phyloP scores from a whole-genome alignment of 2,888 invertebrate genomes.

The Hofmannophila pseudospretella region DNA sequence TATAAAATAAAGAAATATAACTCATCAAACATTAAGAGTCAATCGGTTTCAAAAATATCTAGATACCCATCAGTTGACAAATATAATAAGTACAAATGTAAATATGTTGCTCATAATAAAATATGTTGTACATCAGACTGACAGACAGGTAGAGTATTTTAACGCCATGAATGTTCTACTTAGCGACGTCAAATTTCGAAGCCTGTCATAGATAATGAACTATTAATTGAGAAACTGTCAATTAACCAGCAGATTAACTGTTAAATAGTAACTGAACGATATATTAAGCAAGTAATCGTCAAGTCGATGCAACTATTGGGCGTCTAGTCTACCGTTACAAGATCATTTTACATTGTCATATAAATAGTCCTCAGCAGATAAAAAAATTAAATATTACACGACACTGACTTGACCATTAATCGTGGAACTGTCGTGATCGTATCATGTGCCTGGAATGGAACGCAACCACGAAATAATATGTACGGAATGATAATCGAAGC shows the following conservation, averaged over 20 bases:
- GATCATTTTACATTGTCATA: conserved; percentile 1
- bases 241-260: background rate
- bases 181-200: no score
- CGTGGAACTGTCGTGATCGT: background rate
- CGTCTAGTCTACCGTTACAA: background rate
- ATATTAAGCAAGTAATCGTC: background rate
- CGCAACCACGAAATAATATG: no score
- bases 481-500: no score
- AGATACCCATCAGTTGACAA: no score
- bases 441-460: conserved; percentile 3
- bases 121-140: no score
- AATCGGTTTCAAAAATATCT: no score
- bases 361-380: conserved; percentile 3
- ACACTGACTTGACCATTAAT: background rate
- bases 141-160: no score
- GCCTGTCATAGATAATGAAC: background rate
- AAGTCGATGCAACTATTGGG: background rate
- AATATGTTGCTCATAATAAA: no score
- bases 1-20: no score
- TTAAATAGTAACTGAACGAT: background rate
- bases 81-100: no score
- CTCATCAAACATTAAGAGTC: no score
- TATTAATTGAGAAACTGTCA: background rate
- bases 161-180: no score
- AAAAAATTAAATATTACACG: conserved; percentile 3